These are phyloP conservation scores for Drosophila parvula DNA, from an alignment of 1,140 invertebrate species.

Conservation along the genomic window DNA sequence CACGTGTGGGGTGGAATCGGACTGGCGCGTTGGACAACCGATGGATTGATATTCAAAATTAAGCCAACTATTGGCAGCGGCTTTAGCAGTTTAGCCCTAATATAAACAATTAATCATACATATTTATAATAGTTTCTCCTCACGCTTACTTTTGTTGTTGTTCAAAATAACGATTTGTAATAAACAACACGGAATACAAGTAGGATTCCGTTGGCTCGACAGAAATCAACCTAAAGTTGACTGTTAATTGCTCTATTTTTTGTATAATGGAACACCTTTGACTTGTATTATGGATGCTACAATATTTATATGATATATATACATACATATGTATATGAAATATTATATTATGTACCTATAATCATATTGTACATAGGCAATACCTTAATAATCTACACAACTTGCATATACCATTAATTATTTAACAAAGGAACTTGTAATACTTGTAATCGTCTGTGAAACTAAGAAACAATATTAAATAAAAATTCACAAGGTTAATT, in stretches of 20 bases:
- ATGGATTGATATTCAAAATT: slow-evolving; percentile 51
- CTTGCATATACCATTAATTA: not conserved
- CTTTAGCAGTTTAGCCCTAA: slow-evolving; percentile 46
- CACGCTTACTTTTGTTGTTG: slow-evolving; percentile 65
- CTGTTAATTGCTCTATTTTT: slow-evolving; percentile 26
- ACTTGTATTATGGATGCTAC: slow-evolving; percentile 34
- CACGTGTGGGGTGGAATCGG: not conserved
- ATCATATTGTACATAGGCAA: slow-evolving; percentile 31
- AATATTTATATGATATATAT: slow-evolving; percentile 27
- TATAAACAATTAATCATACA: slow-evolving; percentile 39
- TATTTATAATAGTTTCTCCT: slow-evolving; percentile 56
- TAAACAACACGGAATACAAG: slow-evolving; percentile 25
- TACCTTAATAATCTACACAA: not conserved
- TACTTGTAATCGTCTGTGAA: slow-evolving; percentile 37
- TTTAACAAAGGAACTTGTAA: slow-evolving; percentile 23
- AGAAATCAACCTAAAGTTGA: slow-evolving; percentile 26
- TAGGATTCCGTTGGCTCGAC: slow-evolving; percentile 31
- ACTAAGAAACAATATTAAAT: slow-evolving; percentile 14
- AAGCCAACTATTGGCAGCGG: slow-evolving; percentile 43
- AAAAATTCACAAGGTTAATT: slow-evolving; percentile 7
- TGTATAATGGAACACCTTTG: slow-evolving; percentile 37
- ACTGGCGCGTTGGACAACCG: not conserved
- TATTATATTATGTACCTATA: slow-evolving; percentile 14
- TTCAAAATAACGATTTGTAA: slow-evolving; percentile 55
- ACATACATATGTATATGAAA: too few relatives aligned